Percentiles rank a stretch among this genome's conserved stretches.
These are phyloP conservation scores for Halcyon malimbica DNA, from an alignment of 2,113 vertebrate genomes.

Conservation along the genomic window DNA sequence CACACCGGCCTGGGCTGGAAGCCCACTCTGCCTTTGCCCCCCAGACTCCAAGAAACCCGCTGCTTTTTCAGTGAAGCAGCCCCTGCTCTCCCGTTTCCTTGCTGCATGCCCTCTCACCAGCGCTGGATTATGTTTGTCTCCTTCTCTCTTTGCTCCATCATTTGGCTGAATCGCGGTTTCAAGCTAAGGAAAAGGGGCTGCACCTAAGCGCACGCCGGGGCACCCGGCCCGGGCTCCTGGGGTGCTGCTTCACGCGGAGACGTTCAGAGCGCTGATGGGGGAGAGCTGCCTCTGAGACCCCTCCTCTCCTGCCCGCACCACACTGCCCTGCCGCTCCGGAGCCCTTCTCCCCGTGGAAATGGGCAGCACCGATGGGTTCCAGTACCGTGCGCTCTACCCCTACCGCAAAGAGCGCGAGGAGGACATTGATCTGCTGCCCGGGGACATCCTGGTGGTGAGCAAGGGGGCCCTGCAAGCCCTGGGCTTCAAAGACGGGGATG, in stretches of 20 bases:
- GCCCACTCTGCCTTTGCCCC: not conserved
- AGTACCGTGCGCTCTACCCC: conserved; percentile 86
- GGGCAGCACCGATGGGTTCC: conserved; percentile 85
- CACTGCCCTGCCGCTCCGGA: not conserved
- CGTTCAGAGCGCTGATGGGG: conserved; percentile 22
- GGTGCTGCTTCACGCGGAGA: not conserved
- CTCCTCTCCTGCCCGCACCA: not conserved
- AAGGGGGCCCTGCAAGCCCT: conserved; percentile 84
- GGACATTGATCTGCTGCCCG: conserved; percentile 89
- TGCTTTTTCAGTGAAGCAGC: not conserved
- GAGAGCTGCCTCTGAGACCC: not conserved
- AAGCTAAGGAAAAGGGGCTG: conserved; percentile 85
- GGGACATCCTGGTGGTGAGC: conserved; percentile 89
- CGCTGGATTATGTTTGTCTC: conserved; percentile 87
- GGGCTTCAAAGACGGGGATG: conserved; percentile 86
- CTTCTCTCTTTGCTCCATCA: conserved; percentile 85
- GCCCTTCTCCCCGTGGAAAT: not conserved
- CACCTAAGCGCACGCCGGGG: not conserved
- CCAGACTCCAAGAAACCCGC: not conserved
- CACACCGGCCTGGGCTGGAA: not conserved
- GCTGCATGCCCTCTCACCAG: conserved; percentile 11
- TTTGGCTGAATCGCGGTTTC: conserved; percentile 88
- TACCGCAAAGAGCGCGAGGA: conserved; percentile 90
- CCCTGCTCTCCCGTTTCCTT: not conserved
- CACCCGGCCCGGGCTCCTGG: not conserved